Conservation (phyloP, 1,140 invertebrate species). For the Oreohelix idahoensis region DNA sequence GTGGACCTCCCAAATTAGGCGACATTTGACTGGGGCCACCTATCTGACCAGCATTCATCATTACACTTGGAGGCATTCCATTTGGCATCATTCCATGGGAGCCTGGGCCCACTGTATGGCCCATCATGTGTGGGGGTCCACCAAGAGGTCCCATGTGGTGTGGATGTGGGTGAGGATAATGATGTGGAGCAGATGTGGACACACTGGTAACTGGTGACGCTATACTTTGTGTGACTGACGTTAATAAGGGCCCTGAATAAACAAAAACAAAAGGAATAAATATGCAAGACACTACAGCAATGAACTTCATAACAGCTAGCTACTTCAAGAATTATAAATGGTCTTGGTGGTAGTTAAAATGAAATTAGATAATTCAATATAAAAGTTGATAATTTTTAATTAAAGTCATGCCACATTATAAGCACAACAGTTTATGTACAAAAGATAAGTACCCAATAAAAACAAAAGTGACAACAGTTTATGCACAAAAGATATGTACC, state of each 20-base stretch:
- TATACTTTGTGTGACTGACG: constrained; percentile 70
- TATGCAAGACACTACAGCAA: too few relatives aligned
- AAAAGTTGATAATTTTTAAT: too few relatives aligned
- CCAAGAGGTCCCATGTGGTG: constrained; percentile 39
- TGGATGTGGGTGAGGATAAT: constrained; percentile 36
- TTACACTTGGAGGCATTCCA: constrained; percentile 30
- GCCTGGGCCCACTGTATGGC: constrained; percentile 30
- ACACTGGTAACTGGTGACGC: constrained; percentile 64
- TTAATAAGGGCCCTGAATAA: constrained; percentile 51
- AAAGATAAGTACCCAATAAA: too few relatives aligned
- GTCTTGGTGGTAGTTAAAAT: too few relatives aligned
- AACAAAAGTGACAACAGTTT: too few relatives aligned
- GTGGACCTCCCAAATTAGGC: constrained; percentile 19
- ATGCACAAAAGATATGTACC: too few relatives aligned
- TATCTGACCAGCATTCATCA: constrained; percentile 38
- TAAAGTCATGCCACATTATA: too few relatives aligned
- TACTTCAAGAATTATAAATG: too few relatives aligned
- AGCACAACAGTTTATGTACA: too few relatives aligned
- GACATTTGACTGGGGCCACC: constrained; percentile 26
- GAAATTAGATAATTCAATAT: too few relatives aligned
- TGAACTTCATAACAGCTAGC: too few relatives aligned
- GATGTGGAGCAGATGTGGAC: constrained; percentile 44
- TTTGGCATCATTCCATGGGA: constrained; percentile 43
- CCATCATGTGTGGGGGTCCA: constrained; percentile 37
- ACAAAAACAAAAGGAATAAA: neutral